These are phyloP conservation scores for Drepana arcuata DNA, from an alignment of 1,140 invertebrate genomes.

Conservation along the genomic window DNA sequence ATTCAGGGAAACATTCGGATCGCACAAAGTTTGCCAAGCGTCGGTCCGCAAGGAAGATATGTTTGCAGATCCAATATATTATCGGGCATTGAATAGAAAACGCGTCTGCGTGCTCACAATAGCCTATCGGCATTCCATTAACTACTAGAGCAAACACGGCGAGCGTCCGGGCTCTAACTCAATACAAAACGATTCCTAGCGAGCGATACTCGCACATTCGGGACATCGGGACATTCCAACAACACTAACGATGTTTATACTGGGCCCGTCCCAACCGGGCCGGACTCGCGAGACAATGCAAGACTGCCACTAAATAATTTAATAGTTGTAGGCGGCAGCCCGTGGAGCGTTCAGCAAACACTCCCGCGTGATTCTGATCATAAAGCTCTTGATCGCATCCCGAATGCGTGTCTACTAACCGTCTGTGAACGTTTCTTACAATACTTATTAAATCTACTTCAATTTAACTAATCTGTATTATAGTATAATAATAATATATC, in stretches of 20 bases:
- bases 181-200: conserved; percentile 38
- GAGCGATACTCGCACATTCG: conserved; percentile 33
- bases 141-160: conserved; percentile 55
- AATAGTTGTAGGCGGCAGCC: conserved; percentile 35
- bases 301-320: conserved; percentile 59
- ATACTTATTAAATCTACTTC: too few species aligned
- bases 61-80: conserved; percentile 43
- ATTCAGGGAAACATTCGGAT: too few species aligned
- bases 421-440: too few species aligned
- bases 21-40: too few species aligned
- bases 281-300: conserved; percentile 53
- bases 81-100: conserved; percentile 56
- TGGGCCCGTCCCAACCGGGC: conserved; percentile 24
- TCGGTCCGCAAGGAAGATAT: conserved; percentile 26
- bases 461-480: too few species aligned
- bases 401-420: too few species aligned
- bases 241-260: conserved; percentile 59
- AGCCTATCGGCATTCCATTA: conserved; percentile 63
- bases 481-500: too few species aligned
- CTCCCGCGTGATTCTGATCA: conserved; percentile 7
- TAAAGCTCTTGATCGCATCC: too few species aligned
- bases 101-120: conserved; percentile 48
- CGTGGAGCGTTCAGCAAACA: conserved; percentile 43
- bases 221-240: conserved; percentile 14
- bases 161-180: conserved; percentile 40